phyloP scores from a whole-genome alignment of 2,888 invertebrate species.

The Scaptomyza tumidula region DNA sequence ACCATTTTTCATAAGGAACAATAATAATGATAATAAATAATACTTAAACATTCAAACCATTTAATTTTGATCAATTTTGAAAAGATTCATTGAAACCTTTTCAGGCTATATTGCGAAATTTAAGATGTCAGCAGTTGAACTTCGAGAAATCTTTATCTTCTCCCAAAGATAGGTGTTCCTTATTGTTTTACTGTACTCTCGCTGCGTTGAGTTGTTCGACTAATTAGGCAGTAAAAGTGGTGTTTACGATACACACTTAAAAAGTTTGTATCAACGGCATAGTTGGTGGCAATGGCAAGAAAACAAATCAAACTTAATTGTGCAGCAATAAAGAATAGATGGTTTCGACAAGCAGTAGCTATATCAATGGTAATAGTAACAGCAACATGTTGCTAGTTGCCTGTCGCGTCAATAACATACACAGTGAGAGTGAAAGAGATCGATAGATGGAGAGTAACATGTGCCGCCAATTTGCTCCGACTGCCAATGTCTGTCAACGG shows the following conservation, averaged over 20 bases:
- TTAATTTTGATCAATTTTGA: no score
- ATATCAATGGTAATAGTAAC: background rate
- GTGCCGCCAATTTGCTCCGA: conserved; percentile 72
- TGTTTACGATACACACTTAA: conserved; percentile 11
- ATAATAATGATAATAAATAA: no score
- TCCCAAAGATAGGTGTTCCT: background rate
- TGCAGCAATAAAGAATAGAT: conserved; percentile 36
- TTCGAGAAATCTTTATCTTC: background rate
- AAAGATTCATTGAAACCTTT: no score
- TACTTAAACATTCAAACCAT: no score
- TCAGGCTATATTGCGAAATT: no score
- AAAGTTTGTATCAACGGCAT: conserved; percentile 63
- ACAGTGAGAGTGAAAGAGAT: background rate
- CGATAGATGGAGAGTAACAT: conserved; percentile 39
- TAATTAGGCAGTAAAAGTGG: conserved; percentile 68
- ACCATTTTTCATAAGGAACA: no score
- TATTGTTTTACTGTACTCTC: background rate
- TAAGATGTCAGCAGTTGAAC: no score
- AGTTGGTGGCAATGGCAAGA: conserved; percentile 22
- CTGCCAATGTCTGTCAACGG: conserved; percentile 72
- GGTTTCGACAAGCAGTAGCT: background rate
- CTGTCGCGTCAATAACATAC: conserved; percentile 11
- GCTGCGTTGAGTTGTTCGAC: conserved; percentile 37
- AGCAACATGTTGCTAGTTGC: conserved; percentile 20
- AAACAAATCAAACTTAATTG: conserved; percentile 68